phyloP scores from a whole-genome alignment of 2,888 invertebrate species.

The Parnassius smintheus region DNA sequence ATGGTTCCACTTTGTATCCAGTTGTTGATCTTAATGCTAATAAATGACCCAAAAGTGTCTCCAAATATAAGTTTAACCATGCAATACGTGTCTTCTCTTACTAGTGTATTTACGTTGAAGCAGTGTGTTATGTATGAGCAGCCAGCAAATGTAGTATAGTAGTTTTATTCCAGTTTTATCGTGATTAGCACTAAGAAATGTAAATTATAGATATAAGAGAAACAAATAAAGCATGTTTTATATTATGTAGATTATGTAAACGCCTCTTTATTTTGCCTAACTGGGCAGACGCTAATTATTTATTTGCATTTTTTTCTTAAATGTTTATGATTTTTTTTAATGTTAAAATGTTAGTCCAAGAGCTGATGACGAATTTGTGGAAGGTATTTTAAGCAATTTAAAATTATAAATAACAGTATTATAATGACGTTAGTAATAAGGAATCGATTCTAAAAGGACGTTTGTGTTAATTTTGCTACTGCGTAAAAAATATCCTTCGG shows the following conservation, averaged over 20 bases:
- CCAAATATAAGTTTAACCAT: slow-evolving; percentile 31
- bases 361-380: no score
- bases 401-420: no score
- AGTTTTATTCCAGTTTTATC: slow-evolving; percentile 58
- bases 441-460: no score
- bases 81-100: slow-evolving; percentile 11
- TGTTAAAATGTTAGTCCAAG: slow-evolving; percentile 44
- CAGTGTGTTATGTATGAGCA: slow-evolving; percentile 46
- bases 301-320: slow-evolving; percentile 76
- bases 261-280: slow-evolving; percentile 68
- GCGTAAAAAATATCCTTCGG: no score
- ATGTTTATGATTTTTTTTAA: slow-evolving; percentile 76
- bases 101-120: slow-evolving; percentile 36
- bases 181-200: slow-evolving; percentile 66
- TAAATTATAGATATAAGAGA: slow-evolving; percentile 72
- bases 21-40: slow-evolving; percentile 17
- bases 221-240: slow-evolving; percentile 77
- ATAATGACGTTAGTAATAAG: no score
- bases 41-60: slow-evolving; percentile 30
- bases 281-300: slow-evolving; percentile 74
- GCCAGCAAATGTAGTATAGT: slow-evolving; percentile 60
- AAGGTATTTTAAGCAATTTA: no score
- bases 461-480: no score
- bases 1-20: slow-evolving; percentile 4
- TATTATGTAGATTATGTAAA: slow-evolving; percentile 75